Evolutionary conservation across 1,140 invertebrate genomes (phyloP), one percentile per base, ranked within the genome.

Genomic region (Drosophila orena): DNA sequence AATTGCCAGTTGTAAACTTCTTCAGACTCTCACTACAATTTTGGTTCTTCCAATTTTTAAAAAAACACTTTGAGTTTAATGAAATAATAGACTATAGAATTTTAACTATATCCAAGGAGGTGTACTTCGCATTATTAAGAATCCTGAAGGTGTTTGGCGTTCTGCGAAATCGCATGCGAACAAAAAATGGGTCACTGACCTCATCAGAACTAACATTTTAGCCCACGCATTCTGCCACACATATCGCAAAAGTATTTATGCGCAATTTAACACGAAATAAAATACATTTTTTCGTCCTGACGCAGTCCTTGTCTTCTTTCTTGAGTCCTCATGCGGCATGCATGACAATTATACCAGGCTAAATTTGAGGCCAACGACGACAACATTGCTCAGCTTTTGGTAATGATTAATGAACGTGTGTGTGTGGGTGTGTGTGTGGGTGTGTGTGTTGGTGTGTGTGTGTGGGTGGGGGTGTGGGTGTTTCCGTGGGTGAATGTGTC

Each of bases 361-460:
- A 70, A 74, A 85, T 84, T 75, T 84, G 59, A 57, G 38, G 40
- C 14, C 72, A 43, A 42, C 50, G 35, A 22, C 57, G 62, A 61
- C 42, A 44, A 24, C 54, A 61, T 61, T 80, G 65, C 44, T 47
- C 74, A 58, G 83, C 64, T 76, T 71, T 64, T 44, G 61, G 40
- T 58, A 59, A 88, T 88, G 83, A 88, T 88, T 89, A 88, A 88
- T 89, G 83, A 89, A 88, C 81, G 56, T 58, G 34, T 30, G n/a
- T n/a, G n/a, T n/a, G 22, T 15, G 42, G 47, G 22, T 38, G 46
- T 24, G 17, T 43, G 17, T 27, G 52, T 74, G 61, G 20, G 24
- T 20, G 35, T 17, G n/a, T 4, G 27, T 46, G n/a, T 11, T n/a
- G n/a, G n/a, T n/a, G n/a, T n/a, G n/a, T n/a, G n/a, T n/a, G n/a